These are phyloP conservation scores for Cinclus cinclus DNA, from an alignment of 2,113 vertebrate species.

Conservation along the genomic window DNA sequence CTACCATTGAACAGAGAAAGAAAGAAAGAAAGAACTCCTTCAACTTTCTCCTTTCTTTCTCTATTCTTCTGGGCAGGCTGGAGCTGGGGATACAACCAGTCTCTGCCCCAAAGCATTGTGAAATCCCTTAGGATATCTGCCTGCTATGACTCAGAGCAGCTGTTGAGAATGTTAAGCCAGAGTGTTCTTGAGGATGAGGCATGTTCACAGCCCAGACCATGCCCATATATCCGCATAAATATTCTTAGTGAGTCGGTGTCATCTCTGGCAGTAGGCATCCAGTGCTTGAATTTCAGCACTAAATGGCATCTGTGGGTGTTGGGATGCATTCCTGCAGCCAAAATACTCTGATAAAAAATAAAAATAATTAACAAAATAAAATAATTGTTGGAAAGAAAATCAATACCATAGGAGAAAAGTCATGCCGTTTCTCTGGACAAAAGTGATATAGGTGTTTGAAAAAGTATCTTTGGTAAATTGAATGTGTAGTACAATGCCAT, in stretches of 20 bases:
- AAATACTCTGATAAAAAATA: background rate
- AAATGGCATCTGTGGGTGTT: slow-evolving; percentile 33
- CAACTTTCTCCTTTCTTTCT: background rate
- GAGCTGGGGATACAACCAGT: background rate
- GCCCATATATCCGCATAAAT: slow-evolving; percentile 21
- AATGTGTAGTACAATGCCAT: background rate
- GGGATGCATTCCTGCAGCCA: background rate
- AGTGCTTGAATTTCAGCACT: slow-evolving; percentile 51
- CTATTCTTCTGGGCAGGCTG: background rate
- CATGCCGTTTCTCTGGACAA: background rate
- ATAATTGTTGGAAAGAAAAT: background rate
- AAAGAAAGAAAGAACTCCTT: background rate
- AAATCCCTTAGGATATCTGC: background rate
- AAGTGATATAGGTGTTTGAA: background rate
- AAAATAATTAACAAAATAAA: background rate
- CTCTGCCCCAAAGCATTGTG: background rate
- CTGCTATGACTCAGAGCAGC: slow-evolving; percentile 34
- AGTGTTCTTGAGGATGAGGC: slow-evolving; percentile 6
- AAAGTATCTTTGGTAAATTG: background rate
- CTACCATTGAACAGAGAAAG: background rate
- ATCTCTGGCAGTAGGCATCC: slow-evolving; percentile 4
- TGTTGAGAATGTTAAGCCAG: slow-evolving; percentile 4
- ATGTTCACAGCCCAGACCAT: background rate
- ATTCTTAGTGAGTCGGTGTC: slow-evolving; percentile 45
- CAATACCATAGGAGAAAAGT: background rate